These are phyloP conservation scores for Bombus vancouverensis DNA, from an alignment of 1,140 invertebrate genomes.

Conservation along the genomic window DNA sequence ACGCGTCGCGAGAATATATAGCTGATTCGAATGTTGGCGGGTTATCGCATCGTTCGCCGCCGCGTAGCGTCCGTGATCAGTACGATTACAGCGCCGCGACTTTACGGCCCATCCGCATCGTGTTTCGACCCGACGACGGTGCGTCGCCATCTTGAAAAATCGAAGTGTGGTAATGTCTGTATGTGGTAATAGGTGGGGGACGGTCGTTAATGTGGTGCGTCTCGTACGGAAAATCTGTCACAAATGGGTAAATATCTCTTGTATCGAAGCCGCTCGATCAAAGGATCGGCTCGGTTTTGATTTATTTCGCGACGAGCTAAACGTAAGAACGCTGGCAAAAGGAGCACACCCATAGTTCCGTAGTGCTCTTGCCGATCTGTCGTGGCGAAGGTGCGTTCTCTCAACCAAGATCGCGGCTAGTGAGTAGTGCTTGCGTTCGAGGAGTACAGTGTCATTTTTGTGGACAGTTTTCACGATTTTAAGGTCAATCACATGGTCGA, in stretches of 20 bases:
- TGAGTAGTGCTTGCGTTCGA: conserved; percentile 38
- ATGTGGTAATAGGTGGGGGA: conserved; percentile 78
- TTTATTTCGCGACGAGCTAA: conserved; percentile 11
- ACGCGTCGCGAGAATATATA: background rate
- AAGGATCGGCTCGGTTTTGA: conserved; percentile 19
- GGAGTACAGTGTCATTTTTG: conserved; percentile 36
- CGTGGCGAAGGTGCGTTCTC: conserved; percentile 60
- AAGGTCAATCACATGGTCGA: background rate
- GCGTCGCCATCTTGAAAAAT: conserved; percentile 79
- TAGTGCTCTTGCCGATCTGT: conserved; percentile 57
- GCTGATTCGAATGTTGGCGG: conserved; percentile 24
- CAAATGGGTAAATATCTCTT: conserved; percentile 80
- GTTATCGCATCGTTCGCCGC: background rate
- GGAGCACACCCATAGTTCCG: conserved; percentile 56
- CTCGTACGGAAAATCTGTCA: conserved; percentile 76
- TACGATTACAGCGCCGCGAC: conserved; percentile 38
- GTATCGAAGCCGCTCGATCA: conserved; percentile 40
- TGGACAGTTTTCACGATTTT: background rate
- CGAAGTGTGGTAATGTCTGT: conserved; percentile 76
- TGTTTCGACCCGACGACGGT: conserved; percentile 54
- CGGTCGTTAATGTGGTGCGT: conserved; percentile 77
- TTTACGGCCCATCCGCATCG: conserved; percentile 54
- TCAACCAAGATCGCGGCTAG: conserved; percentile 47
- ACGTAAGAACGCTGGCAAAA: conserved; percentile 12
- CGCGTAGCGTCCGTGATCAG: background rate